Evolutionary conservation across 2,113 vertebrate genomes (phyloP).

Genomic region (Heterotilapia buettikoferi): DNA sequence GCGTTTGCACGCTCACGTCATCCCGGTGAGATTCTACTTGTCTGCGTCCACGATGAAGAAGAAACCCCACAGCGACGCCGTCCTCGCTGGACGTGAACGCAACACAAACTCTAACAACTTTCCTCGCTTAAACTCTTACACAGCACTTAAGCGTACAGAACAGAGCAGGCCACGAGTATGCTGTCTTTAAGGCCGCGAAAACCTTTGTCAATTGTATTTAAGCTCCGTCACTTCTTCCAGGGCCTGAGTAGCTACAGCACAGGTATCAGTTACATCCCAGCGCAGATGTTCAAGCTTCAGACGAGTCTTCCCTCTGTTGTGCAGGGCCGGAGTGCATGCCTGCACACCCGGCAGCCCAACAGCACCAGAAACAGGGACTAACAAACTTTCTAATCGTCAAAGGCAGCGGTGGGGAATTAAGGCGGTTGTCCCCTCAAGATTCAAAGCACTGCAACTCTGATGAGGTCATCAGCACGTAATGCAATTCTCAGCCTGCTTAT

Average conservation of each 20-base stretch:
- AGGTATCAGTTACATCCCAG: constrained; percentile 23
- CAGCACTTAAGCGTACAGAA: not conserved
- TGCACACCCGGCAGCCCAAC: not conserved
- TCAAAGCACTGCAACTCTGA: not conserved
- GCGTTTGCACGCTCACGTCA: not conserved
- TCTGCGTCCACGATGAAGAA: constrained; percentile 12
- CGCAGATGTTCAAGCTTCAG: not conserved
- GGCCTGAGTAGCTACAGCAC: constrained; percentile 52
- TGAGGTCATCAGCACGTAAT: not conserved
- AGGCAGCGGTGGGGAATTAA: constrained; percentile 76
- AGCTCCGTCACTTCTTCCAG: not conserved
- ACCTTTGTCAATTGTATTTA: not conserved
- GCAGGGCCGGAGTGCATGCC: constrained; percentile 3
- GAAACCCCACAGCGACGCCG: not conserved
- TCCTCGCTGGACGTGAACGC: not conserved
- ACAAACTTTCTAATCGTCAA: constrained; percentile 45
- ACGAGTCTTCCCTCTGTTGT: not conserved
- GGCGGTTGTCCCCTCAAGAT: constrained; percentile 57
- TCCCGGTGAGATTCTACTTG: not conserved
- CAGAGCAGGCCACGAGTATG: not conserved
- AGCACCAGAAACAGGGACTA: constrained; percentile 24
- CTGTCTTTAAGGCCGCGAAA: constrained; percentile 42
- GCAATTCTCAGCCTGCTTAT: not conserved
- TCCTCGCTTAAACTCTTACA: not conserved
- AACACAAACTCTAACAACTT: not conserved